A percentile compares a stretch with the other conserved stretches of the same genome.
These are phyloP conservation scores for Smutsia gigantea DNA, from an alignment of 2,797 vertebrate species.

Conservation along the genomic window DNA sequence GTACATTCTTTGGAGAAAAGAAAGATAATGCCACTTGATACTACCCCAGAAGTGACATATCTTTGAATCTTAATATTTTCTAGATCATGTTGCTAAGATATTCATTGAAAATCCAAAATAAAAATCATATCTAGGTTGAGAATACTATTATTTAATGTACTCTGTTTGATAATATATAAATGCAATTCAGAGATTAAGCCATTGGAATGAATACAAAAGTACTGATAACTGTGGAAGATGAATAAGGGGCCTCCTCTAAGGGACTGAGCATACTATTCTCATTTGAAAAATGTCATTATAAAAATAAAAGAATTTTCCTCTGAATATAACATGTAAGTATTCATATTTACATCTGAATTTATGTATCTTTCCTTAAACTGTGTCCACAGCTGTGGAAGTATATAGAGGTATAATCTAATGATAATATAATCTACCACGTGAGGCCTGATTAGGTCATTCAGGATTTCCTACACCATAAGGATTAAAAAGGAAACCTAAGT, in stretches of 20 bases:
- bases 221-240: neutral
- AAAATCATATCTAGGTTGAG: neutral
- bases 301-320: neutral
- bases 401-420: neutral
- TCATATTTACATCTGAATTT: neutral
- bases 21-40: neutral
- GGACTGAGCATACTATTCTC: neutral
- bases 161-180: neutral
- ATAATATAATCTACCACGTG: neutral
- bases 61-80: neutral
- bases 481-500: neutral
- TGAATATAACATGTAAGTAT: neutral
- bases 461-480: neutral
- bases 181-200: neutral
- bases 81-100: neutral
- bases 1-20: neutral
- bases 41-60: neutral
- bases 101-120: neutral
- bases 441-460: neutral
- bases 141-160: neutral
- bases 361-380: neutral
- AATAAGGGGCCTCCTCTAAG: neutral
- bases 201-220: neutral
- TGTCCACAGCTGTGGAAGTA: neutral
- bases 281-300: neutral